Conservation (phyloP, 2,113 vertebrate genomes). For the Eira barbara region DNA sequence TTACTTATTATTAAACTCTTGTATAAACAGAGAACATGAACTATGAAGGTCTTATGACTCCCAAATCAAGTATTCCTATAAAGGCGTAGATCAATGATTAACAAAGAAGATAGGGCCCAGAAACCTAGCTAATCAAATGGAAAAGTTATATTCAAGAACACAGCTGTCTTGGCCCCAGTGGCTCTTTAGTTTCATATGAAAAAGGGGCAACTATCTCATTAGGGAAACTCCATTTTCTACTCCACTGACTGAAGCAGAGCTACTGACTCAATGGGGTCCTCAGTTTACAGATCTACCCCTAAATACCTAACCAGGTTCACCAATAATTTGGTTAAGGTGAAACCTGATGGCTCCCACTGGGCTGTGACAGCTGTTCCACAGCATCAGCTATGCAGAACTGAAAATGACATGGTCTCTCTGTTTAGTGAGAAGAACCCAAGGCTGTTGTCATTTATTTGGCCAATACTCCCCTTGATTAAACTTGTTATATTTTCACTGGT, state of each 20-base stretch:
- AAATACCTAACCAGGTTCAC: background rate
- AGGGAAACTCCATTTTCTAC: background rate
- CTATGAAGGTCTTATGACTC: background rate
- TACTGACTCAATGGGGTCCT: background rate
- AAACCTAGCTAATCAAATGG: background rate
- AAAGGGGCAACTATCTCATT: background rate
- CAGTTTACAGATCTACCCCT: background rate
- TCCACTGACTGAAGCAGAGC: background rate
- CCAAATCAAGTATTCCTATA: background rate
- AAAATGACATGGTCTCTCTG: background rate
- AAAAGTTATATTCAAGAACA: background rate
- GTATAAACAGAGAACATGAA: background rate
- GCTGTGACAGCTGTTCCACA: background rate
- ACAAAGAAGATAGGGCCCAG: background rate
- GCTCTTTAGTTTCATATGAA: background rate
- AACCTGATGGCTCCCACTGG: background rate
- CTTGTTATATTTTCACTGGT: background rate
- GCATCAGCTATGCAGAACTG: background rate
- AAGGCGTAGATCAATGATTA: background rate
- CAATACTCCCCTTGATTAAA: background rate
- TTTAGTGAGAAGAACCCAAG: background rate
- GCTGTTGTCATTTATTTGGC: background rate
- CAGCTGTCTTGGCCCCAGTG: background rate
- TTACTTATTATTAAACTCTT: background rate
- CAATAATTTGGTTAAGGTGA: background rate